Evolutionary conservation across 2,888 invertebrate genomes (phyloP), one percentile per base, ranked within the genome.

Genomic region (Polyommatus iphigenia): DNA sequence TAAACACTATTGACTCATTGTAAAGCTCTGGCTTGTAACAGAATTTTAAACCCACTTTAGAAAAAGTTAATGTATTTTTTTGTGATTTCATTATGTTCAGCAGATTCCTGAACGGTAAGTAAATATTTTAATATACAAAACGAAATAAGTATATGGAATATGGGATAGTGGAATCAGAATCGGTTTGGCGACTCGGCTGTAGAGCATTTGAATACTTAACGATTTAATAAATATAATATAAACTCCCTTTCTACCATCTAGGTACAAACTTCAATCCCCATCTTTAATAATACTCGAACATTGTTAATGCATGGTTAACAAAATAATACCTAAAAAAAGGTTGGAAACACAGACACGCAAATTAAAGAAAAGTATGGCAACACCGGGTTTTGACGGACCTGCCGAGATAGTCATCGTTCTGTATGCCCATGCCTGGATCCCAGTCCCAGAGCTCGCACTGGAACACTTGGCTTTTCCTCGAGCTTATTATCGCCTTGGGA

Each of bases 361-460:
- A 82, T 86, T 82, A 87, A 85, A 84, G 86, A 83, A 29, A 29
- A 29, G 15, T 54, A 29, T 15, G 50, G 75, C 75, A 29, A 24
- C 50, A 75, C 75, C 13, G 50, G 75, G 24, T 6, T 24, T 24
- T n/a, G 86, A 92, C 95, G 95, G 95, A 97, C 97, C 97, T 97
- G 95, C 97, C 97, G 92, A 97, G 96, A 91, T 95, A 96, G 95
- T 97, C 97, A 95, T 97, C 97, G 93, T 96, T 96, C 90, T 96
- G 95, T 87, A 96, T 95, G 89, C 97, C 97, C 94, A 97, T 95
- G 85, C 96, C 96, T 85, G 97, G 96, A 95, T 97, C 97, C 96
- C 96, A 97, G 95, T 97, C 97, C 97, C 97, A 97, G 88, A 97
- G 93, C 90, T 96, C 96, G 91, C 97, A 95, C 90, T 95, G 95